Evolutionary conservation across 2,888 invertebrate genomes (phyloP).

Genomic region (Leucoma salicis): DNA sequence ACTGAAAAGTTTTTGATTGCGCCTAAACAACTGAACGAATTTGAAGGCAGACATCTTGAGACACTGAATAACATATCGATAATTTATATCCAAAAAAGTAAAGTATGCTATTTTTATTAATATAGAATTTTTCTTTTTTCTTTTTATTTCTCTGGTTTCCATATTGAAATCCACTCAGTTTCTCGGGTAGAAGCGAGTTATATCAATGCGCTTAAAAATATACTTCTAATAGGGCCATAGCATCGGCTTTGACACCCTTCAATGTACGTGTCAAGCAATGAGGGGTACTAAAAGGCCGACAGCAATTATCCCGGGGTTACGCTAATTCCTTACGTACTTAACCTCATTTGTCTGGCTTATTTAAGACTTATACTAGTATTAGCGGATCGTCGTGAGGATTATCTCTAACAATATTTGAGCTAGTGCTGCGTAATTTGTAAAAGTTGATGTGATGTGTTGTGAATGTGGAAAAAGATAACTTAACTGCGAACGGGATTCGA

Average conservation of each 20-base stretch:
- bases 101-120: too few species aligned
- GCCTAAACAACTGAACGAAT: too few species aligned
- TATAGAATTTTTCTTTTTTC: too few species aligned
- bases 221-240: too few species aligned
- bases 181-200: neutral
- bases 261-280: slow-evolving; percentile 10
- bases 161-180: neutral
- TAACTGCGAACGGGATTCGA: too few species aligned
- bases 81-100: too few species aligned
- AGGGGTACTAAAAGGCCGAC: slow-evolving; percentile 28
- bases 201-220: slow-evolving; percentile 23
- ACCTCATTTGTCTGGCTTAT: slow-evolving; percentile 66
- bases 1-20: too few species aligned
- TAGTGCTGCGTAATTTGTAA: slow-evolving; percentile 3
- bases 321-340: slow-evolving; percentile 59
- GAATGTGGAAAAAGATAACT: too few species aligned
- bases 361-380: slow-evolving; percentile 44
- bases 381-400: slow-evolving; percentile 37
- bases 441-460: neutral
- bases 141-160: too few species aligned
- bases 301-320: slow-evolving; percentile 57
- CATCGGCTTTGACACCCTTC: slow-evolving; percentile 36
- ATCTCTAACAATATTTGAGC: slow-evolving; percentile 24
- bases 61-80: too few species aligned
- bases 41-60: too few species aligned